These are phyloP conservation scores for Terebella lapidaria DNA, from an alignment of 2,888 invertebrate genomes.

Conservation along the genomic window DNA sequence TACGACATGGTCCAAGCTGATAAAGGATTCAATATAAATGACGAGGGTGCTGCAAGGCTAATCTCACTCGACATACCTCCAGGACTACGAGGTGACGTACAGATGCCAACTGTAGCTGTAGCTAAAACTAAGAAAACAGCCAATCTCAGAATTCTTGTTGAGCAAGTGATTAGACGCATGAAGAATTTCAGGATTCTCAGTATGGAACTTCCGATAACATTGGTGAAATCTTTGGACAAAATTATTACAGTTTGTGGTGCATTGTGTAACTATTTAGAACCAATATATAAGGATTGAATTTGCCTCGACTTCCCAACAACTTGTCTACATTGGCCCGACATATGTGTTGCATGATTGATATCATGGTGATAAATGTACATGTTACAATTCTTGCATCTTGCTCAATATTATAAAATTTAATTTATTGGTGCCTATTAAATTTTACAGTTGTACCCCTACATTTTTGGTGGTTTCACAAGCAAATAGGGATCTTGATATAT, in stretches of 20 bases:
- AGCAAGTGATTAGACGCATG: constrained; percentile 25
- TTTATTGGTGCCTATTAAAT: too few relatives aligned
- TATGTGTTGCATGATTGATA: too few relatives aligned
- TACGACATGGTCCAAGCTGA: constrained; percentile 25
- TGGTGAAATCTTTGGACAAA: constrained; percentile 22
- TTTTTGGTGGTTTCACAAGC: too few relatives aligned
- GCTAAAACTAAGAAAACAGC: constrained; percentile 22
- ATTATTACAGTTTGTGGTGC: constrained; percentile 22
- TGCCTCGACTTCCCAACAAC: too few relatives aligned
- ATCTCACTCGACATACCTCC: constrained; percentile 20
- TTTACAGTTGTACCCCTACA: too few relatives aligned
- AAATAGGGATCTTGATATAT: too few relatives aligned
- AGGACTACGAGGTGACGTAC: constrained; percentile 20
- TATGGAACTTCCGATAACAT: constrained; percentile 20
- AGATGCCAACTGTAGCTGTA: constrained; percentile 19
- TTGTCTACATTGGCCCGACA: too few relatives aligned
- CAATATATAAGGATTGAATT: constrained; percentile 1
- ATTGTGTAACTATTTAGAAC: constrained; percentile 16
- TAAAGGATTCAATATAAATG: constrained; percentile 24
- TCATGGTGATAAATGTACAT: too few relatives aligned
- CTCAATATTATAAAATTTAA: too few relatives aligned
- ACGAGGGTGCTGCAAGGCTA: constrained; percentile 13
- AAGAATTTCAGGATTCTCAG: constrained; percentile 24
- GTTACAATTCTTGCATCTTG: too few relatives aligned
- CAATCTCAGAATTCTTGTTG: constrained; percentile 26